Percentiles rank a stretch among this genome's conserved stretches.
phyloP scores from a whole-genome alignment of 2,113 vertebrate genomes.

The Ibidorhyncha struthersii region DNA sequence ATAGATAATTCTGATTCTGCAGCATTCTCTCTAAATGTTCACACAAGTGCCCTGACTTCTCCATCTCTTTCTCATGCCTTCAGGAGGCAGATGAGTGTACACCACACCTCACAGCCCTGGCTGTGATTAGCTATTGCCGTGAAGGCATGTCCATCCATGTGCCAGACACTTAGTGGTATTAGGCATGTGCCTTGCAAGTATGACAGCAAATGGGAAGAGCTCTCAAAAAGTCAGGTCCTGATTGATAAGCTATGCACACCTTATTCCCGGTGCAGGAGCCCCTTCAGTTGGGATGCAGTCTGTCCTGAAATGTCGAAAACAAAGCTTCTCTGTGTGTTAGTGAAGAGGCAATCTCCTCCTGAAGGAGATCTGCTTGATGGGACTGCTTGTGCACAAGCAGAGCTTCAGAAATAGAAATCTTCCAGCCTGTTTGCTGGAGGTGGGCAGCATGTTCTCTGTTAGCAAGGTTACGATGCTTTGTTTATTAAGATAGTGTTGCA shows the following conservation, averaged over 20 bases:
- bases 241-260: background rate
- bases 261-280: background rate
- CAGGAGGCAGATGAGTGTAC: background rate
- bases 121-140: background rate
- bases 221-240: background rate
- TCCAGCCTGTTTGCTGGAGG: background rate
- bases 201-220: background rate
- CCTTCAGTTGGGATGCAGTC: background rate
- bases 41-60: background rate
- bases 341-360: background rate
- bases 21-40: background rate
- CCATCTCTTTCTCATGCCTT: background rate
- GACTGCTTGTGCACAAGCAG: background rate
- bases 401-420: background rate
- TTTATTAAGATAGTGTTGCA: background rate
- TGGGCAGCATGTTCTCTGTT: background rate
- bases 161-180: background rate
- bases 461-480: background rate
- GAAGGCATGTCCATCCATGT: background rate
- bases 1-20: background rate
- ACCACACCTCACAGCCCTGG: background rate
- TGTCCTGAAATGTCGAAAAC: background rate
- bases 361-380: background rate
- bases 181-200: background rate
- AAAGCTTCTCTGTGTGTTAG: background rate